Percentiles rank a stretch among this genome's conserved stretches.
These are phyloP conservation scores for Tanypteryx hageni DNA, from an alignment of 2,888 invertebrate species.

Conservation along the genomic window DNA sequence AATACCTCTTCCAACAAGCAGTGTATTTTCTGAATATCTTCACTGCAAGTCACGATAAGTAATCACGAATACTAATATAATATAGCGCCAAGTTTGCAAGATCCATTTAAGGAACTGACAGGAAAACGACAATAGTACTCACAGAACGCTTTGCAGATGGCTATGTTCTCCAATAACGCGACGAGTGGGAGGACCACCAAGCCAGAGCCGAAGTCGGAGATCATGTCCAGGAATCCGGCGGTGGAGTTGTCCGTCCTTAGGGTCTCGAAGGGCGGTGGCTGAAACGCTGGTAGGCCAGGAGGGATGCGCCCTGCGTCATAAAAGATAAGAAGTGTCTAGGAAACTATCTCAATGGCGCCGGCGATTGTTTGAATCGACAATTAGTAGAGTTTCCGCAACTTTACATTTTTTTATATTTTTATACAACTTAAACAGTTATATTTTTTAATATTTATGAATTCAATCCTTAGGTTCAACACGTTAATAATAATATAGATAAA, in stretches of 20 bases:
- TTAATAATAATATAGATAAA: no score
- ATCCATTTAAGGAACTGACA: no score
- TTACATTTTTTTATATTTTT: not conserved
- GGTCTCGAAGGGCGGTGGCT: slow-evolving; percentile 83
- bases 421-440: not conserved
- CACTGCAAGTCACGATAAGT: no score
- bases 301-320: slow-evolving; percentile 81
- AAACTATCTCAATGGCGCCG: not conserved
- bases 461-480: no score
- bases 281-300: slow-evolving; percentile 83
- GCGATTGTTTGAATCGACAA: not conserved
- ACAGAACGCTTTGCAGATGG: slow-evolving; percentile 96
- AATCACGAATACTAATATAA: no score
- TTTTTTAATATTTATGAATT: no score
- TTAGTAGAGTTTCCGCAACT: no score
- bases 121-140: slow-evolving; percentile 72
- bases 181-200: slow-evolving; percentile 91
- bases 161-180: slow-evolving; percentile 92
- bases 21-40: no score
- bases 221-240: slow-evolving; percentile 80
- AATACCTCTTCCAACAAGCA: no score
- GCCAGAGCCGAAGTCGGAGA: slow-evolving; percentile 88
- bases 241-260: slow-evolving; percentile 78
- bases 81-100: no score
- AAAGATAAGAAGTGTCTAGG: not conserved